Base-by-base conservation (phyloP, 2,888 invertebrate species). In the Limnephilus rhombicus region DNA sequence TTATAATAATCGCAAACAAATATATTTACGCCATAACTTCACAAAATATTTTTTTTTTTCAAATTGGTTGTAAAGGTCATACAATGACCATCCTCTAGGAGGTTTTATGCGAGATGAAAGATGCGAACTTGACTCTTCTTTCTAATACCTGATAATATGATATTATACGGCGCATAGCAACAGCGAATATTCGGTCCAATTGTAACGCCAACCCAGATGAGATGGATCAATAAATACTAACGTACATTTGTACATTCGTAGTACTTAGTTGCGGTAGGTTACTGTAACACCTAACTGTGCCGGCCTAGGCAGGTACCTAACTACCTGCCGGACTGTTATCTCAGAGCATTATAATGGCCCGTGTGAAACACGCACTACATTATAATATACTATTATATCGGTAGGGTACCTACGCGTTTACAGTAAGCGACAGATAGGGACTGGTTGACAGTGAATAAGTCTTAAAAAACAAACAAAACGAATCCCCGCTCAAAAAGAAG, bases 281-380 rank as follows among this genome's bases (percentile, higher is more conserved):
- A 89, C 89, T 89, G 89, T 89, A 81, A 37, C 89, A 49, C 18
- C 11, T 89, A 89, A 89, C 89, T 89, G 89, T 89, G 29, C 18
- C 29, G 81, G 41, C 24, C 18, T 68, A 24, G 24, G 88, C 45
- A 45, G 86, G 86, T 86, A 86, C 86, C 86, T 41, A 24, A 34
- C 53, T 68, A 53, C 53, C 53, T 53, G 53, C 29, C 68, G 68
- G 88, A 88, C 88, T 88, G 88, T 88, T 88, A 88, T 80, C 86
- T 49, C 53, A 86, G 41, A 86, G 85, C 85, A 45, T n/a, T 41
- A 24, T 85, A 88, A 88, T 88, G 37, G 37, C 11, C 86, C 86
- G 53, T 86, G 86, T 86, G 29, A 49, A 49, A 49, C 88, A 88
- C 88, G 88, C 88, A 88, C 80, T 88, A 88, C 37, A 37, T 80